Percentiles rank a stretch among this genome's conserved stretches.
Conservation (phyloP, 2,797 vertebrate species). For the Steatocranus sp. region DNA sequence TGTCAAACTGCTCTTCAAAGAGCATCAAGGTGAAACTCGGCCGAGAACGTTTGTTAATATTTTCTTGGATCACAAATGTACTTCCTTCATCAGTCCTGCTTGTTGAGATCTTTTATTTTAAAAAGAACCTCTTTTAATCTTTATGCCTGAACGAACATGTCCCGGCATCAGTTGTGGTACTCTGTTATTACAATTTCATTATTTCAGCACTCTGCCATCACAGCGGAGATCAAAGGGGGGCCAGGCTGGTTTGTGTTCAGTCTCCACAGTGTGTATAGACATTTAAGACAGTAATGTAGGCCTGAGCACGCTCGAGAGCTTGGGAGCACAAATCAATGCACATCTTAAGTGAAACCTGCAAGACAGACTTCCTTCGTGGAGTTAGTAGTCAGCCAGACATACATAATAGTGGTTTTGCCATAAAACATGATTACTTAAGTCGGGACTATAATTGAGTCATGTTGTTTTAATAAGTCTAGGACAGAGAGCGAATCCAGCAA, state of each 20-base stretch:
- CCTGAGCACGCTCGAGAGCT: slow-evolving; percentile 36
- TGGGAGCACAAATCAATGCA: slow-evolving; percentile 62
- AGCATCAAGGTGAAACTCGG: background rate
- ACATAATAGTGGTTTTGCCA: slow-evolving; percentile 51
- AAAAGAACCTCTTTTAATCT: slow-evolving; percentile 11
- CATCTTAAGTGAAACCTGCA: slow-evolving; percentile 53
- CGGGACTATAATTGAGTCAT: slow-evolving; percentile 48
- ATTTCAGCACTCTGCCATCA: slow-evolving; percentile 55
- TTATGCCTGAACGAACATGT: slow-evolving; percentile 46
- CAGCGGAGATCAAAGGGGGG: slow-evolving; percentile 65
- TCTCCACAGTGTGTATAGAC: slow-evolving; percentile 49
- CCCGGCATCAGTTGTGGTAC: slow-evolving; percentile 24
- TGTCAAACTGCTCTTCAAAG: background rate
- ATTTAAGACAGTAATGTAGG: slow-evolving; percentile 47
- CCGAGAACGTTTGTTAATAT: background rate
- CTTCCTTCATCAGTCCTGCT: slow-evolving; percentile 9
- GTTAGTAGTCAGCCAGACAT: slow-evolving; percentile 40
- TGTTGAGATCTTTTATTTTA: slow-evolving; percentile 3
- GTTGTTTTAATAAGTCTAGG: slow-evolving; percentile 54
- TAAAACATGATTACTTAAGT: slow-evolving; percentile 68
- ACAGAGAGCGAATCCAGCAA: slow-evolving; percentile 30
- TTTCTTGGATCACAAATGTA: background rate
- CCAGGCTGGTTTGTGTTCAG: slow-evolving; percentile 46
- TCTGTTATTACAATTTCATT: slow-evolving; percentile 68
- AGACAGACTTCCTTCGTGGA: slow-evolving; percentile 18